A percentile compares a stretch with the other conserved stretches of the same genome.
Evolutionary conservation across 2,888 invertebrate genomes (phyloP).

Genomic region (Galerucella calmariensis): DNA sequence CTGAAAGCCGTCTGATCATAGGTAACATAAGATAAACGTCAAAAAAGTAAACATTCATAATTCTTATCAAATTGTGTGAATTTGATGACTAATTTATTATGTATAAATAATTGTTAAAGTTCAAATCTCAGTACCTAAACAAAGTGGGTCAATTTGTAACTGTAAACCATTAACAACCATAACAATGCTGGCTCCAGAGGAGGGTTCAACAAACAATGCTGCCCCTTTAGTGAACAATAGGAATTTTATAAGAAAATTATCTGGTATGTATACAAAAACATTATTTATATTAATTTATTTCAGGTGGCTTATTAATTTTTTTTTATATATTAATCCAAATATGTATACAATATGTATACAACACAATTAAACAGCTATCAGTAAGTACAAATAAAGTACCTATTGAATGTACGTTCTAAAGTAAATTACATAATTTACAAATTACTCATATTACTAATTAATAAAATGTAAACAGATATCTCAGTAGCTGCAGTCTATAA

Average conservation of each 20-base stretch:
- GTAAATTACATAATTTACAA: too few relatives aligned
- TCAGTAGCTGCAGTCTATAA: too few relatives aligned
- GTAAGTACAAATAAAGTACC: too few relatives aligned
- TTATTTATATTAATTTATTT: too few relatives aligned
- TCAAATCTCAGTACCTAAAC: not conserved
- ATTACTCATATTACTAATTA: too few relatives aligned
- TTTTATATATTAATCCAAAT: too few relatives aligned
- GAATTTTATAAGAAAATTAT: constrained; percentile 56
- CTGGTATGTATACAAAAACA: constrained; percentile 42
- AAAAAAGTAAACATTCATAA: not conserved
- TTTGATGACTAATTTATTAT: not conserved
- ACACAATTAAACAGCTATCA: too few relatives aligned
- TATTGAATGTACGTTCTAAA: too few relatives aligned
- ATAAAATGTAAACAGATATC: too few relatives aligned
- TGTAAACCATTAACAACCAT: not conserved
- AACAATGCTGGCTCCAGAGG: constrained; percentile 60
- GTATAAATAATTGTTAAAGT: not conserved
- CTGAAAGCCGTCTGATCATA: not conserved
- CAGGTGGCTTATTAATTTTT: too few relatives aligned
- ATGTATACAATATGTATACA: too few relatives aligned
- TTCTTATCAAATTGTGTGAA: not conserved
- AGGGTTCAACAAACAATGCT: constrained; percentile 62
- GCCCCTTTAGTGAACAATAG: constrained; percentile 55
- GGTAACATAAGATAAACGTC: not conserved
- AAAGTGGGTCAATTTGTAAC: not conserved